Percentiles rank a stretch among this genome's conserved stretches.
phyloP scores from a whole-genome alignment of 53 echinoderm and acorn worm species.

The Paracentrotus lividus region DNA sequence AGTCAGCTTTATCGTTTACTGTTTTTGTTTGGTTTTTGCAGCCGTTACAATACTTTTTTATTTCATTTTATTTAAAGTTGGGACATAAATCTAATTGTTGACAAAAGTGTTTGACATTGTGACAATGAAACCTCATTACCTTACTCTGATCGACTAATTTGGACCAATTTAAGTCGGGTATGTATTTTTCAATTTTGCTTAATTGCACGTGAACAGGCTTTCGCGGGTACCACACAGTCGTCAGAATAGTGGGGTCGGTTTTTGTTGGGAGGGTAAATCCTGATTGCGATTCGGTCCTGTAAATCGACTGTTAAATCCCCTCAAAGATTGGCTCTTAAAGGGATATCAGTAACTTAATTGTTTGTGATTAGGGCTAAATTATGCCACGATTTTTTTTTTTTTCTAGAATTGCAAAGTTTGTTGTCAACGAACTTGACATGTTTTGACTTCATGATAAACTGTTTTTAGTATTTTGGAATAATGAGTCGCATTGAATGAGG shows the following conservation, averaged over 20 bases:
- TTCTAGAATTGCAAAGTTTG: background rate
- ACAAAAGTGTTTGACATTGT: slow-evolving; percentile 59
- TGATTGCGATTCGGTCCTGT: slow-evolving; percentile 38
- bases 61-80: background rate
- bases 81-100: slow-evolving; percentile 53
- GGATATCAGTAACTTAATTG: slow-evolving; percentile 1
- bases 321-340: background rate
- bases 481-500: too few species aligned
- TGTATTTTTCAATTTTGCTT: slow-evolving; percentile 59
- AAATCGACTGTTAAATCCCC: slow-evolving; percentile 52
- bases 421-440: slow-evolving; percentile 43
- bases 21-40: background rate
- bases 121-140: slow-evolving; percentile 61
- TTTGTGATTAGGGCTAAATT: slow-evolving; percentile 38
- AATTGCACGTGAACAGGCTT: slow-evolving; percentile 61
- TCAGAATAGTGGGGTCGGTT: background rate
- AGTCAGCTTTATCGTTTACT: background rate
- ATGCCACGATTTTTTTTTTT: background rate
- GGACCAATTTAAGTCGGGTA: slow-evolving; percentile 40
- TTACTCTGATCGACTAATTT: slow-evolving; percentile 37
- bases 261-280: slow-evolving; percentile 37
- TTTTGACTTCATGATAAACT: slow-evolving; percentile 29
- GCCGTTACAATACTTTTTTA: background rate
- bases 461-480: background rate
- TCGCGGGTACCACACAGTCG: slow-evolving; percentile 4